Evolutionary conservation across 53 echinoderm and acorn worm genomes (phyloP), one percentile per base, ranked within the genome.

Genomic region (Apostichopus leukothele): DNA sequence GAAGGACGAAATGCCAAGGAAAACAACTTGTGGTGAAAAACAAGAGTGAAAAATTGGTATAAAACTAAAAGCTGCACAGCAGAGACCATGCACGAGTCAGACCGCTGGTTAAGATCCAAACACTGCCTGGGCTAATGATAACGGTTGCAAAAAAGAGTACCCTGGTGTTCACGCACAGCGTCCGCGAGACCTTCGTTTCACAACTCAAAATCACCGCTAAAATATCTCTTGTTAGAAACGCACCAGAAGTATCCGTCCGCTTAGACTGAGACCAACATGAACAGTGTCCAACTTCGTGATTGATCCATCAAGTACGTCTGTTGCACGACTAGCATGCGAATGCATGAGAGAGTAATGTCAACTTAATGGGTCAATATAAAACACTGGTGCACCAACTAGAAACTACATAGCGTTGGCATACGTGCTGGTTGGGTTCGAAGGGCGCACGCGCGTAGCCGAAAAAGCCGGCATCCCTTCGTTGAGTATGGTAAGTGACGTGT

Each of bases 311-410:
- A 71, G n/a, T 71, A 71, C 18, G 71, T n/a, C 71, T 71, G 71
- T 71, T 14, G 71, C 14, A 71, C 18, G n/a, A 71, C 16, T 71
- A 1, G 6, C 18, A 19, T 18, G 71, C 63, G 18, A 71, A 71
- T 71, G 71, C 71, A 71, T 18, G 71, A 63, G 51, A 21, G 51
- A 55, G 81, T 81, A 81, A 54, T 81, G 81, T 81, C 55, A 81
- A 55, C 81, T 81, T 81, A 81, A 81, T 81, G 81, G 81, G 81
- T 81, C 81, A 81, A 81, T 81, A 54, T 81, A 81, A 81, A 55
- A 53, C 54, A 59, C 57, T 54, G 55, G 53, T 81, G 57, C 81
- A 55, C 81, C 53, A 81, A 54, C 81, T 3, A 21, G 8, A 21
- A 80, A 80, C 19, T 21, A 22, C 81, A 81, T 85, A 21, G 26